Conservation (phyloP, 1,140 invertebrate genomes). For the Drosophila cardini region DNA sequence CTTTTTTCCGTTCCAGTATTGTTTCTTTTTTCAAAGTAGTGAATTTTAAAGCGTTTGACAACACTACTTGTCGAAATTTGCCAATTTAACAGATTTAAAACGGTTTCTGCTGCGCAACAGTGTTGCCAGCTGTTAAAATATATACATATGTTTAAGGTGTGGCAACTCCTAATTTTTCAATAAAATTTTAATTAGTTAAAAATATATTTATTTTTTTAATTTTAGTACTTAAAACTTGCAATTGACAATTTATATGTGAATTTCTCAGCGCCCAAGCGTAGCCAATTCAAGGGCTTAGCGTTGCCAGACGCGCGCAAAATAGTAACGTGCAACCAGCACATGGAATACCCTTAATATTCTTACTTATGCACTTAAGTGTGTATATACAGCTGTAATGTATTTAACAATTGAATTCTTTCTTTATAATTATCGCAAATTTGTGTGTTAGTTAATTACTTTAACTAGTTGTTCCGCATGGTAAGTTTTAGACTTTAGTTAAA, state of each 20-base stretch:
- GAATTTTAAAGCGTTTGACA: too few relatives aligned
- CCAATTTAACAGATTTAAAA: too few relatives aligned
- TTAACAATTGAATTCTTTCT: constrained; percentile 10
- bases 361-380: constrained; percentile 11
- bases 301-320: not conserved
- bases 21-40: too few relatives aligned
- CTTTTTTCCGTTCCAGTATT: too few relatives aligned
- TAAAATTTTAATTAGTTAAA: too few relatives aligned
- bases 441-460: constrained; percentile 35
- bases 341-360: constrained; percentile 13
- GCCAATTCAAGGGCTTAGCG: not conserved
- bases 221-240: not conserved
- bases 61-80: too few relatives aligned
- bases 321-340: not conserved
- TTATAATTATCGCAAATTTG: constrained; percentile 19
- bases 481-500: constrained; percentile 51
- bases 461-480: constrained; percentile 64
- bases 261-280: not conserved
- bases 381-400: constrained; percentile 21
- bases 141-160: too few relatives aligned
- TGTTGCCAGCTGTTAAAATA: too few relatives aligned
- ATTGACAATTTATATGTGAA: not conserved
- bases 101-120: too few relatives aligned
- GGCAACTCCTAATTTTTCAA: too few relatives aligned
- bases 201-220: too few relatives aligned